Evolutionary conservation across 2,888 invertebrate species (phyloP).

Genomic region (Aphidoletes aphidimyza): DNA sequence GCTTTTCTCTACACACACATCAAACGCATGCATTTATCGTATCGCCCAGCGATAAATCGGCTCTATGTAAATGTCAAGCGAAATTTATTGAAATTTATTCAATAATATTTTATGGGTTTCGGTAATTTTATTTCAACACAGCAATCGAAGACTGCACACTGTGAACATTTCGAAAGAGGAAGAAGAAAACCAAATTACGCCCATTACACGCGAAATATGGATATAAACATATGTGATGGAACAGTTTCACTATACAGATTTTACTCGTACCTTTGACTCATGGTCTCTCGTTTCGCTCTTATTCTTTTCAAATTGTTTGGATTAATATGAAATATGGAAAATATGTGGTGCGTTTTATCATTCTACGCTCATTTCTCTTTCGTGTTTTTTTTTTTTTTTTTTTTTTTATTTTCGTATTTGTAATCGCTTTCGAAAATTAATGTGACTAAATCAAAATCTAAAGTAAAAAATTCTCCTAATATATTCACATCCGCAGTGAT

Average conservation of each 20-base stretch:
- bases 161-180: background rate
- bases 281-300: background rate
- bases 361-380: no score
- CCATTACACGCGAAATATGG: background rate
- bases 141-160: background rate
- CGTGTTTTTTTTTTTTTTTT: background rate
- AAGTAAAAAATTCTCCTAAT: no score
- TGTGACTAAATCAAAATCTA: no score
- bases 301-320: constrained; percentile 7
- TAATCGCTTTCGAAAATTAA: background rate
- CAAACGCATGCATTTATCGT: constrained; percentile 29
- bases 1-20: background rate
- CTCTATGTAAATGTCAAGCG: background rate
- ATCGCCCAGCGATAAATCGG: constrained; percentile 29
- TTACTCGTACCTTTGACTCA: background rate
- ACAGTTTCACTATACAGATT: no score
- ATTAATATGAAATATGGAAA: constrained; percentile 32
- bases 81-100: constrained; percentile 52
- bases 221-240: no score
- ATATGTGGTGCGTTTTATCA: constrained; percentile 6
- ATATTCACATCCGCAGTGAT: no score
- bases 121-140: constrained; percentile 36
- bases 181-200: background rate
- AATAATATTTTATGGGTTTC: constrained; percentile 36
- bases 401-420: background rate